Percentiles rank a stretch among this genome's conserved stretches.
phyloP scores from a whole-genome alignment of 2,797 vertebrate genomes.

The Mastacembelus armatus region DNA sequence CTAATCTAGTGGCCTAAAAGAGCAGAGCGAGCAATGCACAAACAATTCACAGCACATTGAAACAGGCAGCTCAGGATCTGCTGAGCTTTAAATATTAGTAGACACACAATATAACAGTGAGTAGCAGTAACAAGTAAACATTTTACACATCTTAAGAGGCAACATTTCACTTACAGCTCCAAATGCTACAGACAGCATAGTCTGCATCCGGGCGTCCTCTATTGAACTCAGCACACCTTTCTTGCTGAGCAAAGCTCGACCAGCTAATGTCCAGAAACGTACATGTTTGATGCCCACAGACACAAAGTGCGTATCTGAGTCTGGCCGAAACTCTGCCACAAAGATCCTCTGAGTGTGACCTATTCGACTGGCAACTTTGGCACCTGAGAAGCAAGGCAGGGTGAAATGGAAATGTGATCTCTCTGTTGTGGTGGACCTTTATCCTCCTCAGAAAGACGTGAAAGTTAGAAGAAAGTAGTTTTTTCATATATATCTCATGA shows the following conservation, averaged over 20 bases:
- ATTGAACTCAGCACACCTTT: conserved; percentile 95
- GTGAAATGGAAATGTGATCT: neutral
- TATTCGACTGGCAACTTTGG: conserved; percentile 93
- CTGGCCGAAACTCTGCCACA: conserved; percentile 97
- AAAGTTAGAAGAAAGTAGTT: neutral
- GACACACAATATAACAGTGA: neutral
- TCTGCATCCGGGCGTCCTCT: conserved; percentile 96
- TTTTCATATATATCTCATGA: too few species aligned
- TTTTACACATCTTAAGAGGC: neutral
- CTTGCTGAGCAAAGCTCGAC: conserved; percentile 93
- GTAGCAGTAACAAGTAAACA: conserved; percentile 1
- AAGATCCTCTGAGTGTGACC: conserved; percentile 97
- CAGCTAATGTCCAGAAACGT: conserved; percentile 96
- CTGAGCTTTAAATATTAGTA: conserved; percentile 21
- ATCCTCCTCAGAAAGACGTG: neutral
- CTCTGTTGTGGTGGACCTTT: neutral
- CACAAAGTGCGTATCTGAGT: conserved; percentile 98
- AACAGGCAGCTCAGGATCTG: conserved; percentile 39
- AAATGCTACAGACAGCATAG: conserved; percentile 97
- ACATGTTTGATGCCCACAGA: conserved; percentile 98
- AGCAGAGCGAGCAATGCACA: conserved; percentile 78
- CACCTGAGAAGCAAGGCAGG: conserved; percentile 82
- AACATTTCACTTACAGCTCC: conserved; percentile 91
- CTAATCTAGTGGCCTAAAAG: conserved; percentile 89
- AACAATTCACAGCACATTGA: conserved; percentile 69